Conservation (phyloP, 1,140 invertebrate species). For the Zelostemma sp. region DNA sequence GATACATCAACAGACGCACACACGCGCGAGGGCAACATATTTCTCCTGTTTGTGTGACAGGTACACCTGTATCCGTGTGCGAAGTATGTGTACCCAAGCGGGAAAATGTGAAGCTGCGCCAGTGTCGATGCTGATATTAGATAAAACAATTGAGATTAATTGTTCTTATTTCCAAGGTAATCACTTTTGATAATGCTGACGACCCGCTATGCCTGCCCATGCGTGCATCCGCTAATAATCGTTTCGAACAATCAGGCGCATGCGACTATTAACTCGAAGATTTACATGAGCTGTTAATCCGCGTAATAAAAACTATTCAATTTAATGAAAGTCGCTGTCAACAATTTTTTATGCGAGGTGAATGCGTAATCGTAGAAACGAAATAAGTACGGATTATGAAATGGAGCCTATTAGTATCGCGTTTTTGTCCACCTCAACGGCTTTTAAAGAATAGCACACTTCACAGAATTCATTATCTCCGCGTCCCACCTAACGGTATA, state of each 20-base stretch:
- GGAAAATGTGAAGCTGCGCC: constrained; percentile 20
- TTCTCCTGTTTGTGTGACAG: constrained; percentile 28
- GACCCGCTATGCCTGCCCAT: constrained; percentile 6
- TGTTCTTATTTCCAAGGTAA: constrained; percentile 27
- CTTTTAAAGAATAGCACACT: constrained; percentile 48
- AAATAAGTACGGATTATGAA: too few species aligned
- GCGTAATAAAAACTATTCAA: background rate
- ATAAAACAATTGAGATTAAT: constrained; percentile 45
- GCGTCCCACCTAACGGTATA: constrained; percentile 52
- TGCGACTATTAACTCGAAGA: background rate
- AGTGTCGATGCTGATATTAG: constrained; percentile 34
- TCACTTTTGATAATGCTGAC: constrained; percentile 20
- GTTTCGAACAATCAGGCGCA: constrained; percentile 1
- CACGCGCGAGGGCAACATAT: background rate
- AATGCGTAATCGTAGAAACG: background rate
- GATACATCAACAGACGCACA: constrained; percentile 46
- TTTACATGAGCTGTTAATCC: background rate
- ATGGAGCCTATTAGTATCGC: constrained; percentile 48
- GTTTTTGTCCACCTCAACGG: constrained; percentile 46
- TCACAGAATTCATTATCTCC: constrained; percentile 52
- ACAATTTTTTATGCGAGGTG: background rate
- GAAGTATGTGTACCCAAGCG: constrained; percentile 13
- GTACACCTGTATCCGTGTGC: constrained; percentile 12
- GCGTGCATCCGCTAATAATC: constrained; percentile 17
- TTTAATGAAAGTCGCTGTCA: too few species aligned